Evolutionary conservation across 2,113 vertebrate genomes (phyloP).

Genomic region (Caloenas nicobarica): DNA sequence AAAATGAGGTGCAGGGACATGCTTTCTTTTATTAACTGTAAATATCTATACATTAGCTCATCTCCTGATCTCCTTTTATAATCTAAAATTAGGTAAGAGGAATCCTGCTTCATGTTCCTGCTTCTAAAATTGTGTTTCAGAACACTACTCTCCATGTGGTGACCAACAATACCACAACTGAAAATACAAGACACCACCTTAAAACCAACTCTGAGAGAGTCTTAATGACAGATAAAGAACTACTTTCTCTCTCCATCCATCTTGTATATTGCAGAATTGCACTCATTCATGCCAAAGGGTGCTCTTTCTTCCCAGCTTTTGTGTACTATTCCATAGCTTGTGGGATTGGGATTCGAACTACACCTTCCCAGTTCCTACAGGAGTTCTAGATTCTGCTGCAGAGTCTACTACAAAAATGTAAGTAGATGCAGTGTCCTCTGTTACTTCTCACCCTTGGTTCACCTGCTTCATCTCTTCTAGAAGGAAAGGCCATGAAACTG

Average conservation of each 20-base stretch:
- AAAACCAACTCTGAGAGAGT: background rate
- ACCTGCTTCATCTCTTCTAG: background rate
- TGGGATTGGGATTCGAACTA: background rate
- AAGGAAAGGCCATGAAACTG: background rate
- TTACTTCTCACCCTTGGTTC: background rate
- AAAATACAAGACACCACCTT: background rate
- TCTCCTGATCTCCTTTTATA: background rate
- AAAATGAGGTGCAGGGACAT: rapidly evolving
- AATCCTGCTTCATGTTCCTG: background rate
- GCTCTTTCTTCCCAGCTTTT: background rate
- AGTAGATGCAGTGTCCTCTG: background rate
- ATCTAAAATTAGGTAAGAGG: background rate
- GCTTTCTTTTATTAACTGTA: background rate
- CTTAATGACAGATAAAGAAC: background rate
- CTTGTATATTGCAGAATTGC: background rate
- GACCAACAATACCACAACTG: background rate
- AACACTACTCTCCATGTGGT: background rate
- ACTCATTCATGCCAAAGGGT: background rate
- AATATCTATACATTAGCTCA: background rate
- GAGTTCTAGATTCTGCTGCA: background rate
- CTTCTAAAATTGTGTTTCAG: background rate
- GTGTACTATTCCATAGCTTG: background rate
- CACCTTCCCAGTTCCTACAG: background rate
- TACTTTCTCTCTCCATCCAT: background rate
- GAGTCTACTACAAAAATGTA: background rate